Evolutionary conservation across 2,888 invertebrate species (phyloP), one percentile per base, ranked within the genome.

Genomic region (Aelia acuminata): DNA sequence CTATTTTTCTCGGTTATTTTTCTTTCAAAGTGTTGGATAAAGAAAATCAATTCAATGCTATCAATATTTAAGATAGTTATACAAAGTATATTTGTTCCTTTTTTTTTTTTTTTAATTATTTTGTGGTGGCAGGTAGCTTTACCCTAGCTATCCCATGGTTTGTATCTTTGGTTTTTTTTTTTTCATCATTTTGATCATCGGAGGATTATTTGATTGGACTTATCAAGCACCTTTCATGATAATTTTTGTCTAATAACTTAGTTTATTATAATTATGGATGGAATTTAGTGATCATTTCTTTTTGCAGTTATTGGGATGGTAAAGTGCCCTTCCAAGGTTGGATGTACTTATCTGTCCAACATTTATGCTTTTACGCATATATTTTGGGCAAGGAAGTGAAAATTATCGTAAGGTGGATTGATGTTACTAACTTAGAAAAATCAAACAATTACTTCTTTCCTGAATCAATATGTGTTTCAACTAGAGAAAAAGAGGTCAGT

Each of bases 291-390:
- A 84, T 50, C 48, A 80, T 88, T 35, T 88, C 75, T n/a, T 10
- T 26, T 53, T 43, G 20, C 49, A 90, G 90, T 49, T 98, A 97
- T 92, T 97, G 98, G 96, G 98, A 98, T 93, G 96, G 97, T 53
- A 96, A 96, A 92, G 94, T 99, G 91, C 99, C 98, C 0, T 94
- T 97, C n/a, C 99, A 99, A 93, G 99, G 99, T 50, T 98, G 98
- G 96, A 94, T 99, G 92, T 99, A 99, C 92, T 94, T 99, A n/a
- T 98, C 98, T 35, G 96, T 99, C 53, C 98, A 98, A 92, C 97
- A 98, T 92, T 94, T 99, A 92, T 98, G 98, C 92, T 99, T 99
- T 93, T 97, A 99, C 92, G 97, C 99, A 0, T 98, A 97, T 92
- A 96, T 99, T 91, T 94, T 99, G 93, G 98, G 98, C 15, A 95